Conservation (phyloP, 2,888 invertebrate genomes). For the Epiblema foenella region DNA sequence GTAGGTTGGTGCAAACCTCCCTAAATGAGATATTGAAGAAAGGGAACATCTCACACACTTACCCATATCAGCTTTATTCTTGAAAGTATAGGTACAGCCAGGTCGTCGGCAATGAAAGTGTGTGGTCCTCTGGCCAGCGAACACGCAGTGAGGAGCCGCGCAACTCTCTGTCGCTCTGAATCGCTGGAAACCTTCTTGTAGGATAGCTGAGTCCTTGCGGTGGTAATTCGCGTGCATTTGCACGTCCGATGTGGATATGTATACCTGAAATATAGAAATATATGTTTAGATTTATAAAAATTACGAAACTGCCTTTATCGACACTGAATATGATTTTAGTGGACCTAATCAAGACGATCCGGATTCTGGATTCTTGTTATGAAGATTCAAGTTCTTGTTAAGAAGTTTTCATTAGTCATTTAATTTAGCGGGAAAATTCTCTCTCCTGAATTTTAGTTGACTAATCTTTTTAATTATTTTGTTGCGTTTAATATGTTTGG, state of each 20-base stretch:
- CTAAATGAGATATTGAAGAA: not conserved
- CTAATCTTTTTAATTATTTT: too few species aligned
- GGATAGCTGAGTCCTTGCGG: conserved; percentile 98
- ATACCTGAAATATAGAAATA: conserved; percentile 85
- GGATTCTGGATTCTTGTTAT: too few species aligned
- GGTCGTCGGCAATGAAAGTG: conserved; percentile 98
- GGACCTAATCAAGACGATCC: too few species aligned
- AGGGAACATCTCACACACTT: conserved; percentile 64
- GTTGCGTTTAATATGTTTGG: too few species aligned
- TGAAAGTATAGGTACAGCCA: conserved; percentile 97
- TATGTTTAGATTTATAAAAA: not conserved
- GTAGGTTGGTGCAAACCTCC: too few species aligned
- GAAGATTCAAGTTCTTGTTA: too few species aligned
- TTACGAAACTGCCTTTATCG: not conserved
- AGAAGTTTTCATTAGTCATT: too few species aligned
- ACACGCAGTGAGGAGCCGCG: conserved; percentile 95
- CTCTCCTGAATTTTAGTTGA: too few species aligned
- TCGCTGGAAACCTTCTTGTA: conserved; percentile 98
- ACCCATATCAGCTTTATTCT: conserved; percentile 99
- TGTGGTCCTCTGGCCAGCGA: conserved; percentile 97
- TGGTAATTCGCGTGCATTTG: conserved; percentile 99
- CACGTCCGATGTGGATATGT: conserved; percentile 99
- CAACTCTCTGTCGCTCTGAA: conserved; percentile 98
- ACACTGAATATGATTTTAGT: too few species aligned
- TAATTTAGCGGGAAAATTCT: too few species aligned